Base-by-base conservation (phyloP, 2,797 vertebrate genomes). In the Anas georgica region DNA sequence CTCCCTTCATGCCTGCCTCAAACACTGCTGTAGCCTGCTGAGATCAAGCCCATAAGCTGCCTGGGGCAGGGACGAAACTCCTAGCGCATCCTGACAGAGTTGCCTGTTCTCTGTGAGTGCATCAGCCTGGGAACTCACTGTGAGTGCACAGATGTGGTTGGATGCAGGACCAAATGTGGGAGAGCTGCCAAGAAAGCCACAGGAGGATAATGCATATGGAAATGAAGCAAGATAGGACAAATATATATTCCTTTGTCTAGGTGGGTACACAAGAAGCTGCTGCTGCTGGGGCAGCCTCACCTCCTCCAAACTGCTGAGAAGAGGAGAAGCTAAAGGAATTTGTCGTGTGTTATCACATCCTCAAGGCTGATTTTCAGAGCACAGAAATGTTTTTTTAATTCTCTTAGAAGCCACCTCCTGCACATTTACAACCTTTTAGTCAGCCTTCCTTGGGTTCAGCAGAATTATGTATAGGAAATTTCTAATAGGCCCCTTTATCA, bases 331-430 rank as follows among this genome's bases (percentile, higher is more conserved):
- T 93, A 88, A 84, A 88, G 81, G 72, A 94, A 74, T 90, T 81
- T 84, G 91, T 95, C 50, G 54, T 91, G 66, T 63, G n/a, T 69
- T 90, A 33, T 93, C 81, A 80, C 74, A 83, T 75, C 60, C 72
- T 78, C 64, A 62, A 77, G 72, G 60, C 54, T 91, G 33, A 74
- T 94, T 94, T 78, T 78, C 75, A 91, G 75, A 77, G 68, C n/a
- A 33, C 3, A 50, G 35, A 83, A 76, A 60, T 70, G 64, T 13
- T 82, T 91, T 13, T 82, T 91, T 77, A 83, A 90, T 85, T 95
- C 59, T 87, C 75, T 80, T 13, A 18, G 64, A 94, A 96, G 76
- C 43, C 58, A 89, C 41, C 66, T 78, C 33, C 86, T 72, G 68
- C 75, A 55, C 75, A 59, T 80, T 90, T 86, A 58, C 68, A 80